Conservation (phyloP, 2,888 invertebrate species). For the Trichopoda pennipes region DNA sequence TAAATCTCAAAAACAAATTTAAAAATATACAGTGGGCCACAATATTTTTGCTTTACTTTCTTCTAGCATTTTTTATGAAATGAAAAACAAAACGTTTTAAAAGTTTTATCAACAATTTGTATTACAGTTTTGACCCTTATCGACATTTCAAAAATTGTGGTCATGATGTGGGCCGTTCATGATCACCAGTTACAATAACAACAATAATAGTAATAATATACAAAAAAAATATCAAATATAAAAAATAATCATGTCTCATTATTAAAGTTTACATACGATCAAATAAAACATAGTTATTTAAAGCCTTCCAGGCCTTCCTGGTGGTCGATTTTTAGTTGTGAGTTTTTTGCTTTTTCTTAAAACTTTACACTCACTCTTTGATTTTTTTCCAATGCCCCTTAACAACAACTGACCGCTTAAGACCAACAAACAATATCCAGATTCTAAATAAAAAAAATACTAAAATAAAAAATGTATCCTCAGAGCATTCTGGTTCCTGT, state of each 20-base stretch:
- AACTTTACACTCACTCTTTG: slow-evolving; percentile 11
- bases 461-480: slow-evolving; percentile 33
- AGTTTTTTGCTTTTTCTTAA: not conserved
- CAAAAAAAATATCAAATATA: slow-evolving; percentile 14
- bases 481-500: slow-evolving; percentile 51
- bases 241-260: slow-evolving; percentile 67
- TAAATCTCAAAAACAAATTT: too few relatives aligned
- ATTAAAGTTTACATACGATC: slow-evolving; percentile 65
- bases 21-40: too few relatives aligned
- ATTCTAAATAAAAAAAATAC: slow-evolving; percentile 10
- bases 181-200: slow-evolving; percentile 29
- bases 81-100: not conserved
- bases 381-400: slow-evolving; percentile 26
- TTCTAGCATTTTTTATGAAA: too few relatives aligned
- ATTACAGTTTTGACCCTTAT: slow-evolving; percentile 3
- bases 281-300: slow-evolving; percentile 63
- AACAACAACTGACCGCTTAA: slow-evolving; percentile 44
- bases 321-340: slow-evolving; percentile 56
- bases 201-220: not conserved
- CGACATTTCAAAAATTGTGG: slow-evolving; percentile 5
- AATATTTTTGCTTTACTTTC: too few relatives aligned
- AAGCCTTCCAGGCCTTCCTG: slow-evolving; percentile 65
- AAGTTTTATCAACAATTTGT: not conserved
- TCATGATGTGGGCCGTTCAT: slow-evolving; percentile 39
- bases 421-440: slow-evolving; percentile 41